phyloP scores from a whole-genome alignment of 2,797 vertebrate species.

The Tapera naevia region DNA sequence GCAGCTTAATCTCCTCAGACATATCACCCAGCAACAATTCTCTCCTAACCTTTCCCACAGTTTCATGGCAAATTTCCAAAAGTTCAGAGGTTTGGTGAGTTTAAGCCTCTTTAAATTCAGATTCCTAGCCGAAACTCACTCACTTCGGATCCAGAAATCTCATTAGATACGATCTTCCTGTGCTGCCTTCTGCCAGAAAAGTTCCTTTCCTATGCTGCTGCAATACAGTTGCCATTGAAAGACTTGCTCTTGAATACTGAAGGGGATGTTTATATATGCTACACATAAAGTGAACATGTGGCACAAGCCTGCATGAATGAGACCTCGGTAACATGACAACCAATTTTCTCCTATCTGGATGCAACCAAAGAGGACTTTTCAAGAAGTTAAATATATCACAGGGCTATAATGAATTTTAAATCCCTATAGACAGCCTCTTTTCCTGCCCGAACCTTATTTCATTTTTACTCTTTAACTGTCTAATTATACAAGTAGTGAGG shows the following conservation, averaged over 20 bases:
- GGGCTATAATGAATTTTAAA: background rate
- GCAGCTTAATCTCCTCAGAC: constrained; percentile 64
- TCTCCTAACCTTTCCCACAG: constrained; percentile 68
- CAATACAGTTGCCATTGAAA: background rate
- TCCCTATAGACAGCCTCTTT: background rate
- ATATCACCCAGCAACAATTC: constrained; percentile 56
- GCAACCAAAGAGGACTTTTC: background rate
- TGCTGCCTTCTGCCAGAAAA: constrained; percentile 4
- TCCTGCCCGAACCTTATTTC: background rate
- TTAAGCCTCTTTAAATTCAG: constrained; percentile 44
- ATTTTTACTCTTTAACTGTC: background rate
- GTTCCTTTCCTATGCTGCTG: background rate
- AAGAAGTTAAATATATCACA: background rate
- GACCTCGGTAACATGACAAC: background rate
- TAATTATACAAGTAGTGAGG: background rate
- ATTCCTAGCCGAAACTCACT: constrained; percentile 44
- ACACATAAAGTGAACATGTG: background rate
- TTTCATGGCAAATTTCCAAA: constrained; percentile 33
- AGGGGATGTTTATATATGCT: background rate
- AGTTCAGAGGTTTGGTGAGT: constrained; percentile 10
- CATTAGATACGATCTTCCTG: background rate
- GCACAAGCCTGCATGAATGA: background rate
- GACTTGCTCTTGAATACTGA: background rate
- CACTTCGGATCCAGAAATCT: constrained; percentile 44
- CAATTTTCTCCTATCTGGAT: background rate